A percentile compares a stretch with the other conserved stretches of the same genome.
Evolutionary conservation across 1,140 invertebrate species (phyloP).

Genomic region (Eciton burchellii): DNA sequence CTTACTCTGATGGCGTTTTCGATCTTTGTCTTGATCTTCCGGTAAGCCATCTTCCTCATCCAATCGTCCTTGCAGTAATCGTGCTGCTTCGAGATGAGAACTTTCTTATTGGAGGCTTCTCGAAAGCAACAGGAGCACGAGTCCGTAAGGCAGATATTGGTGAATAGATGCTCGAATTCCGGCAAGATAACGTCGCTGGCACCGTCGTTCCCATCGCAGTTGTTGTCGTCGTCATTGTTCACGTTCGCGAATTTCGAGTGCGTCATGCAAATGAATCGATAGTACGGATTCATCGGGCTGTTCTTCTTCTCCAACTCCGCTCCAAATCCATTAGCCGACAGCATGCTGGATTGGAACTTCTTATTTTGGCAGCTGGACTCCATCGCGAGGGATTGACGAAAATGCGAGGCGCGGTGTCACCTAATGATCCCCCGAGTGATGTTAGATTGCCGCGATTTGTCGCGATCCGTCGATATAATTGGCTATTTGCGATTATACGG

Average conservation of each 20-base stretch:
- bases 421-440: conserved; percentile 30
- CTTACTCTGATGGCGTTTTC: conserved; percentile 48
- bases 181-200: conserved; percentile 63
- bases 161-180: conserved; percentile 66
- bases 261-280: conserved; percentile 65
- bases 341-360: conserved; percentile 52
- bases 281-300: conserved; percentile 76
- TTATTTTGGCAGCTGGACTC: conserved; percentile 39
- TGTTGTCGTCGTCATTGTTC: conserved; percentile 13
- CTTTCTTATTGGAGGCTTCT: conserved; percentile 14
- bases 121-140: conserved; percentile 59
- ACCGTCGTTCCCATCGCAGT: conserved; percentile 38
- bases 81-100: neutral
- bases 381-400: neutral
- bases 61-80: conserved; percentile 16
- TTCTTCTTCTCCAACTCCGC: conserved; percentile 55
- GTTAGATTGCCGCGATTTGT: conserved; percentile 50
- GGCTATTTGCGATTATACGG: conserved; percentile 53
- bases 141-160: conserved; percentile 62
- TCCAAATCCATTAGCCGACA: conserved; percentile 30
- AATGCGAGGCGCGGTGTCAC: neutral
- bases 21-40: conserved; percentile 52
- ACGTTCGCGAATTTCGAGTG: conserved; percentile 28
- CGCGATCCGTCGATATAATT: conserved; percentile 54
- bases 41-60: conserved; percentile 29